Conservation (phyloP, 2,888 invertebrate genomes). For the Drosophila pseudotalamancana region DNA sequence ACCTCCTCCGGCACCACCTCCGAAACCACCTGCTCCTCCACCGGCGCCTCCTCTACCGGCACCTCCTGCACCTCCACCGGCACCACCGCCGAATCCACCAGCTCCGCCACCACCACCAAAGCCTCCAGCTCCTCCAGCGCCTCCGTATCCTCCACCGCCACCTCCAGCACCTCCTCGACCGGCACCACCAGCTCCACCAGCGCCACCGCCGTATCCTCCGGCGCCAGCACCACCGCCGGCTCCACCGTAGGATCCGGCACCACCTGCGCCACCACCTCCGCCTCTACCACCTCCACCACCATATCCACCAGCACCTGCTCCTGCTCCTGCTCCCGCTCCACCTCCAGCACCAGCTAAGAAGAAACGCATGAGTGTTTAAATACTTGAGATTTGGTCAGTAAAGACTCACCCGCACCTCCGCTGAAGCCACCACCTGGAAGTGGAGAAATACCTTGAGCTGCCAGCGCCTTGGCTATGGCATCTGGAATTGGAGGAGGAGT, state of each 20-base stretch:
- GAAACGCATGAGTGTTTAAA: too few relatives aligned
- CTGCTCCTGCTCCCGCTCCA: conserved; percentile 15
- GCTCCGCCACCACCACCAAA: background rate
- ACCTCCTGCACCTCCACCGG: conserved; percentile 30
- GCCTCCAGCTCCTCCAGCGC: conserved; percentile 11
- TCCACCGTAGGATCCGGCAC: conserved; percentile 20
- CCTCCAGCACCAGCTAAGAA: conserved; percentile 13
- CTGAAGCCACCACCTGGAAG: conserved; percentile 85
- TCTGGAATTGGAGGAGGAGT: conserved; percentile 88
- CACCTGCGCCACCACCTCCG: conserved; percentile 20
- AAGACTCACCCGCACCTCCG: conserved; percentile 47
- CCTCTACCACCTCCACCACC: conserved; percentile 19
- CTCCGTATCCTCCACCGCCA: background rate
- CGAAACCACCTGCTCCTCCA: conserved; percentile 12
- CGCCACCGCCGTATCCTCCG: conserved; percentile 2
- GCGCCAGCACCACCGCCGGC: conserved; percentile 5
- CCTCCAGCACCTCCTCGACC: conserved; percentile 6
- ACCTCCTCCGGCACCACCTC: conserved; percentile 29
- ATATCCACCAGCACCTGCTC: conserved; percentile 27
- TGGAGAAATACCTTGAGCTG: conserved; percentile 84
- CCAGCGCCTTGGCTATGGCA: conserved; percentile 87
- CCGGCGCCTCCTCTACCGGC: conserved; percentile 35
- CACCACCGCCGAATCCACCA: background rate
- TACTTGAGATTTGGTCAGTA: background rate
- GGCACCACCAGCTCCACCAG: background rate